These are phyloP conservation scores for Acanthornis magna DNA, from an alignment of 2,797 vertebrate species.

Conservation along the genomic window DNA sequence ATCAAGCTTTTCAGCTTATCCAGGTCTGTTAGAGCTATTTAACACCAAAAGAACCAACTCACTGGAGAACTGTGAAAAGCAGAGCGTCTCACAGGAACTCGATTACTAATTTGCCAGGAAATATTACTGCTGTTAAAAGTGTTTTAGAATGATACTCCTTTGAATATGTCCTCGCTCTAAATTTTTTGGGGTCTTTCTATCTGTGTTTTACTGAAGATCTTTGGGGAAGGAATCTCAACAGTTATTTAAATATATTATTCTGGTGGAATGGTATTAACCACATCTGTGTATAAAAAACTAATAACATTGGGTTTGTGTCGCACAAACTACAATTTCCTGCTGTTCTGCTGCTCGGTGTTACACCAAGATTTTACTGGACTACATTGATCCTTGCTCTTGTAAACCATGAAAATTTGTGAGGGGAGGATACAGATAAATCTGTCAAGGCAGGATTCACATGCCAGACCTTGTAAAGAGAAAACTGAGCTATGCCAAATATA, in stretches of 20 bases:
- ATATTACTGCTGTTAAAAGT: neutral
- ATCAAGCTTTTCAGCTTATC: neutral
- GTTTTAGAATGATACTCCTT: neutral
- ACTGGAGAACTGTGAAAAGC: neutral
- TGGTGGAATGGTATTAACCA: neutral
- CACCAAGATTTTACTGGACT: neutral
- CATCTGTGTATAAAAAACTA: neutral
- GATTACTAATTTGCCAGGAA: neutral
- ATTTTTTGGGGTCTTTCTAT: neutral
- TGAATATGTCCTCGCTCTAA: neutral
- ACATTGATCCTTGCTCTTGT: neutral
- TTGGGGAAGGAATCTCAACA: neutral
- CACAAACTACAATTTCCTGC: rapidly evolving
- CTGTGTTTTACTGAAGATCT: neutral
- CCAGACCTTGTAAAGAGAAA: neutral
- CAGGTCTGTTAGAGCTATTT: neutral
- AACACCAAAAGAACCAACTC: neutral
- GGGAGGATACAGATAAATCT: neutral
- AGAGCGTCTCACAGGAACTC: neutral
- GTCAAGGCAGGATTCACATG: neutral
- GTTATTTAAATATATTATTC: neutral
- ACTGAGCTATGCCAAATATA: neutral
- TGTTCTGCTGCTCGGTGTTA: neutral
- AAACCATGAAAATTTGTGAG: neutral
- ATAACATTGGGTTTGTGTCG: neutral